A percentile compares a stretch with the other conserved stretches of the same genome.
These are phyloP conservation scores for Drosophila nikananu DNA, from an alignment of 1,140 invertebrate genomes.

Conservation along the genomic window DNA sequence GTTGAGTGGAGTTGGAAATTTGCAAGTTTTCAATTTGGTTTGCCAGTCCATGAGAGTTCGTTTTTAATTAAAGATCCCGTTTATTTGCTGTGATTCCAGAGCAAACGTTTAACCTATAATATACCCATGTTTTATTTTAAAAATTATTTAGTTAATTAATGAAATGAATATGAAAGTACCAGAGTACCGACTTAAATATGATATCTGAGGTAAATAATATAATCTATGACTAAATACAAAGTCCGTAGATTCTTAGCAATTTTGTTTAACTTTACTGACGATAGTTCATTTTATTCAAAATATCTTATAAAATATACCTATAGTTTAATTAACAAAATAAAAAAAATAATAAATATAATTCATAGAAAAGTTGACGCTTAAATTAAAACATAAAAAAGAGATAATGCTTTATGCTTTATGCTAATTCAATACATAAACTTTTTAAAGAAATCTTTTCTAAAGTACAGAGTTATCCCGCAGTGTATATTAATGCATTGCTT, in stretches of 20 bases:
- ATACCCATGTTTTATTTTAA: not conserved
- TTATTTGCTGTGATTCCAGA: not conserved
- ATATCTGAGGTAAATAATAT: too few relatives aligned
- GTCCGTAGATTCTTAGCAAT: too few relatives aligned
- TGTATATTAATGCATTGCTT: conserved; percentile 48
- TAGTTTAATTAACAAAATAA: too few relatives aligned
- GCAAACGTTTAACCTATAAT: not conserved
- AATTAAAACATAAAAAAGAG: too few relatives aligned
- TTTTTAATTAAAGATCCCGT: conserved; percentile 6
- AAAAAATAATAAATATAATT: not conserved
- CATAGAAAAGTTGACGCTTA: not conserved
- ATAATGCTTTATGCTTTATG: not conserved
- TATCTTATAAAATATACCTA: too few relatives aligned
- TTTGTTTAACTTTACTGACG: too few relatives aligned
- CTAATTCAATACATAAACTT: not conserved
- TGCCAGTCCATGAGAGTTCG: not conserved
- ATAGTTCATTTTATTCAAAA: too few relatives aligned
- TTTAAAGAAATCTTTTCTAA: not conserved
- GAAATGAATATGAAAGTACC: not conserved
- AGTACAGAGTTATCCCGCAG: conserved; percentile 13
- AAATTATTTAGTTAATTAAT: not conserved
- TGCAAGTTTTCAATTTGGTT: conserved; percentile 23
- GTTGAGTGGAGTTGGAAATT: conserved; percentile 27
- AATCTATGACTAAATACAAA: too few relatives aligned
- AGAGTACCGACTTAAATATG: too few relatives aligned